phyloP scores from a whole-genome alignment of 2,113 vertebrate species.

The Plotosus lineatus region DNA sequence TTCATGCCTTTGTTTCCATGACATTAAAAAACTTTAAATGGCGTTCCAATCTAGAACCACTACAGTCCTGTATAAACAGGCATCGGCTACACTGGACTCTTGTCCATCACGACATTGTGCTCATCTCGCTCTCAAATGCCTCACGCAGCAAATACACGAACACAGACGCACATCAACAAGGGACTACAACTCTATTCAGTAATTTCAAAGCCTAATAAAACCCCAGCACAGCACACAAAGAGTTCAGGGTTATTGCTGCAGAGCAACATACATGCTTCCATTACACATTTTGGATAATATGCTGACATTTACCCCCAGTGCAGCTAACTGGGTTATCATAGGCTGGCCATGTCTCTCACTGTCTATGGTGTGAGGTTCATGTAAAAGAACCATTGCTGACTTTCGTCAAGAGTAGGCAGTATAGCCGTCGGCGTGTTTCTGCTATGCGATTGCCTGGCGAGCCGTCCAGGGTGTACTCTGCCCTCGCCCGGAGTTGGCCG shows the following conservation, averaged over 20 bases:
- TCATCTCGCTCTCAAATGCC: background rate
- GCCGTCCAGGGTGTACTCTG: too few species aligned
- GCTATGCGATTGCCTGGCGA: too few species aligned
- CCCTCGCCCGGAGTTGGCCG: too few species aligned
- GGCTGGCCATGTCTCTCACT: too few species aligned
- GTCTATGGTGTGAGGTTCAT: too few species aligned
- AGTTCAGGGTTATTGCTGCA: background rate
- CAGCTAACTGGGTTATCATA: too few species aligned
- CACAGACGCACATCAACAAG: background rate
- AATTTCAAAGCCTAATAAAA: background rate
- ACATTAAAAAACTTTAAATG: slow-evolving; percentile 23
- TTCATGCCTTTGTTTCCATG: background rate
- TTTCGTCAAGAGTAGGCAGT: too few species aligned
- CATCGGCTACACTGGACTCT: background rate
- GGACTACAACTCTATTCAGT: background rate
- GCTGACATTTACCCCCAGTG: too few species aligned
- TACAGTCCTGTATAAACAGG: slow-evolving; percentile 8
- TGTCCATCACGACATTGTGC: background rate
- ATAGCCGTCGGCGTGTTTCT: too few species aligned
- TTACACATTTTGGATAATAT: background rate
- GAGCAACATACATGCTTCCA: background rate
- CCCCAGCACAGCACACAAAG: background rate
- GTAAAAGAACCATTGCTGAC: too few species aligned
- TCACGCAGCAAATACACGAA: background rate
- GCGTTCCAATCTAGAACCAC: background rate